Conservation (phyloP, 64 coral and sea anemone species). For the Stichodactyla helianthus region DNA sequence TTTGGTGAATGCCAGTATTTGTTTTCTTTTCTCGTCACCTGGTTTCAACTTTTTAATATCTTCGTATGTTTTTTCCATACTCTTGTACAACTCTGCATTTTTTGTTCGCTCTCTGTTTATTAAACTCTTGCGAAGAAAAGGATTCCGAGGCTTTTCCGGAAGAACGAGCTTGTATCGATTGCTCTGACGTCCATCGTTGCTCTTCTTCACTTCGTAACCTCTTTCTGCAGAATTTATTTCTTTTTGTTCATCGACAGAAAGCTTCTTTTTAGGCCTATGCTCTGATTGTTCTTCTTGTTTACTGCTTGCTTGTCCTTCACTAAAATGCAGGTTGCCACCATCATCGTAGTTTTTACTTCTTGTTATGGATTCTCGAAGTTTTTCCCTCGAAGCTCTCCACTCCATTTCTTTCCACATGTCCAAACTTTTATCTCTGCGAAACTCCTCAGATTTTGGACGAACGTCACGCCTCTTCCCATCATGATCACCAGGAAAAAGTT, state of each 20-base stretch:
- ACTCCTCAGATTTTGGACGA: not conserved
- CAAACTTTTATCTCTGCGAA: not conserved
- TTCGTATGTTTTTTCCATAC: not conserved
- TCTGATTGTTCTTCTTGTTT: not conserved
- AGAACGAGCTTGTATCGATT: not conserved
- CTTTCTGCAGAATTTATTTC: not conserved
- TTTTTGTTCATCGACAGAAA: too few species aligned
- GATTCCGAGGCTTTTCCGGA: conserved; percentile 1
- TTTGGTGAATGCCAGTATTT: not conserved
- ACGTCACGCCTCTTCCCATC: not conserved
- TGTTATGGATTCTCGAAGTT: not conserved
- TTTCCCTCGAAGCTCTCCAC: conserved; percentile 10
- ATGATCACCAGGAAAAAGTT: not conserved
- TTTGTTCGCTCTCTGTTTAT: not conserved
- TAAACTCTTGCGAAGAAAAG: not conserved
- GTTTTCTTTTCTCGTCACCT: not conserved
- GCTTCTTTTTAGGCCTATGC: not conserved
- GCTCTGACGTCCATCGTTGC: not conserved
- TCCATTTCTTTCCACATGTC: not conserved
- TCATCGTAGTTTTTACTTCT: not conserved
- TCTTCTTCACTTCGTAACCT: not conserved
- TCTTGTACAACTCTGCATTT: not conserved
- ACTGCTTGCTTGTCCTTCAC: not conserved
- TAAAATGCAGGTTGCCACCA: not conserved
- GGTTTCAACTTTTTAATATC: not conserved